These are phyloP conservation scores for Enteromius mattozi DNA, from an alignment of 2,797 vertebrate species.

Conservation along the genomic window DNA sequence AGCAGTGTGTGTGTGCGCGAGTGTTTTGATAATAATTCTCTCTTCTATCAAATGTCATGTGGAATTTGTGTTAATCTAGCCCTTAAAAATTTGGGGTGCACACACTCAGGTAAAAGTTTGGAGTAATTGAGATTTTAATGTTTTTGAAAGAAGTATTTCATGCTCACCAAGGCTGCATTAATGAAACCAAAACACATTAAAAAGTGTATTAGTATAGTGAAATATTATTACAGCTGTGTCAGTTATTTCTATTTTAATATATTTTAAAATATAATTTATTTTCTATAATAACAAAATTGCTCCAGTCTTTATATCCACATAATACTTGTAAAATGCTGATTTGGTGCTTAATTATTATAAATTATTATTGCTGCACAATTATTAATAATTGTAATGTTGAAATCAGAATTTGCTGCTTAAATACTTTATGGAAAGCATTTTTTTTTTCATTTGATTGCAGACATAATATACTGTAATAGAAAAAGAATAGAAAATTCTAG, in stretches of 20 bases:
- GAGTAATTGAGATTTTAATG: not conserved
- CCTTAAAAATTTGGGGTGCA: not conserved
- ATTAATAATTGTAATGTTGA: not conserved
- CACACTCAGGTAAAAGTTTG: not conserved
- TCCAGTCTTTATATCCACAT: not conserved
- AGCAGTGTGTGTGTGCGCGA: not conserved
- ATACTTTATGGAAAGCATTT: not conserved
- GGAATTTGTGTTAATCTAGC: constrained; percentile 28
- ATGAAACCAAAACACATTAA: not conserved
- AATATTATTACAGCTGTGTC: not conserved
- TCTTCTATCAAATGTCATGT: constrained; percentile 9
- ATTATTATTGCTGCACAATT: not conserved
- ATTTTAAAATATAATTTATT: not conserved
- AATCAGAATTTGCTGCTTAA: not conserved
- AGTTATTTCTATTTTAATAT: not conserved
- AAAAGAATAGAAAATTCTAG: not conserved
- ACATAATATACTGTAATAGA: not conserved
- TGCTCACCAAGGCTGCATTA: not conserved
- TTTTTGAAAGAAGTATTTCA: not conserved
- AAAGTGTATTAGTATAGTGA: not conserved
- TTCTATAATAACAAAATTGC: not conserved
- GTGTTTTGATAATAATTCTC: constrained; percentile 18
- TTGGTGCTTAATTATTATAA: not conserved
- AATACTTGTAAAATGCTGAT: not conserved
- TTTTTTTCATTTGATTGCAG: not conserved